Base-by-base conservation (phyloP, 2,113 vertebrate species). In the Toxostoma redivivum region DNA sequence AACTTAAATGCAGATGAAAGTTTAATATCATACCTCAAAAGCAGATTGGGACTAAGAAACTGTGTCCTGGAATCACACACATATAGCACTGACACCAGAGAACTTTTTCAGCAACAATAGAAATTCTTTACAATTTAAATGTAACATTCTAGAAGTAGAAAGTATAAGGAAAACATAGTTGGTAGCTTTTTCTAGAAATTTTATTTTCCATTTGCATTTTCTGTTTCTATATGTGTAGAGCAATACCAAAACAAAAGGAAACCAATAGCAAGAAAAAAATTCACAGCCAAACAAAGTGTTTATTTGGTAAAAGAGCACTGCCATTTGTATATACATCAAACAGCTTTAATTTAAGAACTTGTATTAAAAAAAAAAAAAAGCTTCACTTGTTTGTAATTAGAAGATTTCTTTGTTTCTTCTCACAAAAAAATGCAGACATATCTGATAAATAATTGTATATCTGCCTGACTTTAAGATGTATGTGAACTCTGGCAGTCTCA, bases 21-120 rank as follows among this genome's bases (percentile, higher is more conserved):
- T 77, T 76, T 69, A 56, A 18, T n/a, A 35, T 5, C 4, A 12
- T 35, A 21, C 25, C 10, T 5, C 38, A 38, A 54, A 84, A 65
- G 8, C 20, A 40, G 27, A 30, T 1, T 69, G 2, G 28, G 8
- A 47, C 11, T 37, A 83, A 18, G 7, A 77, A 56, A 27, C 10
- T 42, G 9, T 64, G 76, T 64, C 73, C 69, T 88, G 25, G 8
- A 69, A 50, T 58, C 7, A 15, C 5, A 60, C 5, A 33, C 4
- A 0, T 15, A 6, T 15, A 77, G 2, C 27, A 27, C 9, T 50
- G 17, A 4, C 16, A 74, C 4, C 7, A n/a, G 4, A 62, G 2
- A 5, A 33, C 18, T 40, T 71, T 50, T 78, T 74, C 53, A 76
- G 44, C 45, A 56, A 27, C 4, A 24, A 3, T 20, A 48, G 42